phyloP scores from a whole-genome alignment of 2,113 vertebrate species.

The Pungitius pungitius region DNA sequence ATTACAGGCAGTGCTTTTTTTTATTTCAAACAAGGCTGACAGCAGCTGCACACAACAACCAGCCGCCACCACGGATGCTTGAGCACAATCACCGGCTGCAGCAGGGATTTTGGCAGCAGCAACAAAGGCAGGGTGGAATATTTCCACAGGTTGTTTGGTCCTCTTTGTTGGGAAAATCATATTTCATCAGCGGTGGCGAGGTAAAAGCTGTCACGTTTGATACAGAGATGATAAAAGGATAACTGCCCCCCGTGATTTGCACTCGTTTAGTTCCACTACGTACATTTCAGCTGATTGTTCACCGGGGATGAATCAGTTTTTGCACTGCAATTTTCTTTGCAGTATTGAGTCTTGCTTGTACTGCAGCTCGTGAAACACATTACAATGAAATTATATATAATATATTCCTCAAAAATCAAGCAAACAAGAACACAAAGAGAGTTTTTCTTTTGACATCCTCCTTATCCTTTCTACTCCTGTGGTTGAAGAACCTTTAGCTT shows the following conservation, averaged over 20 bases:
- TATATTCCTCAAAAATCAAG: conserved; percentile 16
- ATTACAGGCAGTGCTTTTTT: conserved; percentile 30
- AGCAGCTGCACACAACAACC: conserved; percentile 28
- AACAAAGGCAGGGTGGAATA: conserved; percentile 31
- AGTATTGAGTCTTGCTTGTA: neutral
- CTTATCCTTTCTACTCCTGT: neutral
- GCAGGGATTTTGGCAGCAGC: conserved; percentile 6
- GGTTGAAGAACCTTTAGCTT: neutral
- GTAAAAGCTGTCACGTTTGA: conserved; percentile 25
- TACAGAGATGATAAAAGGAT: conserved; percentile 53
- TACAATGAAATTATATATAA: neutral
- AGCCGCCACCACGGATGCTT: neutral
- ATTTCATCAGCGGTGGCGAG: conserved; percentile 16
- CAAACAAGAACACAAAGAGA: neutral
- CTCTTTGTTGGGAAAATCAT: neutral
- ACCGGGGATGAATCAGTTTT: neutral
- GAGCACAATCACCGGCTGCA: neutral
- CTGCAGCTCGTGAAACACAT: neutral
- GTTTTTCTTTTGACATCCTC: too few relatives aligned
- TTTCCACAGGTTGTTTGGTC: conserved; percentile 38
- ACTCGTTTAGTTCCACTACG: conserved; percentile 18
- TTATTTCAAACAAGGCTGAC: conserved; percentile 29
- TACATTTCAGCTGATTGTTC: conserved; percentile 15
- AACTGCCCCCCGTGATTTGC: conserved; percentile 27
- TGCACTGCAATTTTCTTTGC: neutral